A percentile compares a stretch with the other conserved stretches of the same genome.
These are phyloP conservation scores for Menidia menidia DNA, from an alignment of 2,797 vertebrate genomes.

Conservation along the genomic window DNA sequence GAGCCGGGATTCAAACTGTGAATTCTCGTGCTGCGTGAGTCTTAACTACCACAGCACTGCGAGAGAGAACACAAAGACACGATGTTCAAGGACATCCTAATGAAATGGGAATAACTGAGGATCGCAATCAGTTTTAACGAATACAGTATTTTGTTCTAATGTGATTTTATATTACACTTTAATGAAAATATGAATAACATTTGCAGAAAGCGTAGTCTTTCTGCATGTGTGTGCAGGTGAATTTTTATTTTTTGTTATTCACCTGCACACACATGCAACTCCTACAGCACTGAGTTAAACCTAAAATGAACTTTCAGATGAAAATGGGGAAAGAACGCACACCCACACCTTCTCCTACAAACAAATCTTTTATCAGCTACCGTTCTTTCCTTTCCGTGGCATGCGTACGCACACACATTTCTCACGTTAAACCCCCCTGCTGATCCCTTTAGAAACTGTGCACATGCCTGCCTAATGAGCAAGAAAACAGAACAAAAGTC, in stretches of 20 bases:
- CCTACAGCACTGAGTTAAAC: too few species aligned
- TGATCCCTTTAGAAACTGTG: slow-evolving; percentile 22
- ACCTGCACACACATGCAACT: too few species aligned
- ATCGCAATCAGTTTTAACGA: too few species aligned
- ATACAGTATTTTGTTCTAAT: too few species aligned
- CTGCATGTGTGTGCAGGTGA: too few species aligned
- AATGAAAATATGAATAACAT: not conserved
- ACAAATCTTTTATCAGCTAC: not conserved
- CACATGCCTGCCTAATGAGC: slow-evolving; percentile 25
- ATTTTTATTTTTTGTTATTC: not conserved
- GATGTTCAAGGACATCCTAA: not conserved
- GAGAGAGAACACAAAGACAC: too few species aligned
- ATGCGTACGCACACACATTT: not conserved
- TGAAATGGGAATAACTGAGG: not conserved
- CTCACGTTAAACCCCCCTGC: slow-evolving; percentile 18
- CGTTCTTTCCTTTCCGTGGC: not conserved
- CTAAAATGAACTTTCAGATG: not conserved
- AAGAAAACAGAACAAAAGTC: slow-evolving; percentile 20
- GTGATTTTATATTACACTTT: not conserved
- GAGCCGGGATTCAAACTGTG: too few species aligned
- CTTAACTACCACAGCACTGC: too few species aligned
- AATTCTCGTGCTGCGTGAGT: too few species aligned
- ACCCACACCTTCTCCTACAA: not conserved
- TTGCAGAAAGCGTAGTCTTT: too few species aligned
- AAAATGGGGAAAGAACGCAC: not conserved